These are phyloP conservation scores for Taenioides sp. DNA, from an alignment of 2,797 vertebrate species.

Conservation along the genomic window DNA sequence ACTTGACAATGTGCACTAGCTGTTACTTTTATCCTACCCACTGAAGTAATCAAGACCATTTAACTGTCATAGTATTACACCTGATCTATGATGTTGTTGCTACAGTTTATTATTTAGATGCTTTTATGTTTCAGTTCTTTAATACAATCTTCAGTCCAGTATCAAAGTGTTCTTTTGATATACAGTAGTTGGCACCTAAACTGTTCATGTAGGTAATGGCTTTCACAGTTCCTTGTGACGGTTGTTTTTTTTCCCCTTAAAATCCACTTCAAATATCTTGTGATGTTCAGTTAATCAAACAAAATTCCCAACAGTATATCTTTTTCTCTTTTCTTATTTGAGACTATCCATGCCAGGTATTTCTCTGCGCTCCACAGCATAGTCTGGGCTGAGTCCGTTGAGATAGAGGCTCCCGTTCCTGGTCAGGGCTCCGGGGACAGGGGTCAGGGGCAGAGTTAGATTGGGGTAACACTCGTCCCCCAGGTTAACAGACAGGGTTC, in stretches of 20 bases:
- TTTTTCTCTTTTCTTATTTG: slow-evolving; percentile 73
- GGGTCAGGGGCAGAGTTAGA: slow-evolving; percentile 78
- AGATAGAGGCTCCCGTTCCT: slow-evolving; percentile 93
- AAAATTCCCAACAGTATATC: not conserved
- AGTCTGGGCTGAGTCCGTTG: slow-evolving; percentile 94
- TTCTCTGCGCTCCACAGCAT: slow-evolving; percentile 85
- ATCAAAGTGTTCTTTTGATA: not conserved
- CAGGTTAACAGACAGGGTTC: slow-evolving; percentile 90
- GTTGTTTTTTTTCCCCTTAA: slow-evolving; percentile 10
- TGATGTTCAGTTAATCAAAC: slow-evolving; percentile 24
- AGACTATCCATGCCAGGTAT: slow-evolving; percentile 88
- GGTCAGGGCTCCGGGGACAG: slow-evolving; percentile 68
- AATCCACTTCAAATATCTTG: slow-evolving; percentile 22
- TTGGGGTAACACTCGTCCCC: slow-evolving; percentile 85
- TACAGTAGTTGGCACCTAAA: slow-evolving; percentile 10
- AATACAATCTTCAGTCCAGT: slow-evolving; percentile 17
- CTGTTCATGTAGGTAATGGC: slow-evolving; percentile 5
- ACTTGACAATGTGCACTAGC: not conserved
- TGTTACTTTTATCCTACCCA: not conserved
- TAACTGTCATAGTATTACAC: not conserved
- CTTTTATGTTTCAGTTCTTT: not conserved
- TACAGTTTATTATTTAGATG: slow-evolving; percentile 1
- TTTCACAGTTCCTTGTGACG: slow-evolving; percentile 15
- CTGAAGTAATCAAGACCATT: too few species aligned
- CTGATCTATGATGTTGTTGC: slow-evolving; percentile 4